Percentiles rank a stretch among this genome's conserved stretches.
Conservation (phyloP, 2,888 invertebrate species). For the Calephelis perditalis region DNA sequence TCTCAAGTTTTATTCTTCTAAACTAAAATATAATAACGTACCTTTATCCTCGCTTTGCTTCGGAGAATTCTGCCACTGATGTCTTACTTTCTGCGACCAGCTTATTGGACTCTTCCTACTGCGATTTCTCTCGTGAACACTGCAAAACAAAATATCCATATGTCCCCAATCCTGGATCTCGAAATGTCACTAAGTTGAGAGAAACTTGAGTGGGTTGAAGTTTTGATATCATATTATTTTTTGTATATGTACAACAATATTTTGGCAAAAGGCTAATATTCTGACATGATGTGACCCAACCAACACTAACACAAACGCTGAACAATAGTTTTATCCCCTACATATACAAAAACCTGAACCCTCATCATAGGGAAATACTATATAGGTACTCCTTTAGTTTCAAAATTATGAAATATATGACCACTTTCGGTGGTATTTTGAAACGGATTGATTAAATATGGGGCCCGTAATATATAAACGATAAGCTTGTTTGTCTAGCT, state of each 20-base stretch:
- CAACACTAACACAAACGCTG: too few species aligned
- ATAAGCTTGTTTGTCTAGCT: conserved; percentile 61
- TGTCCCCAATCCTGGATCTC: neutral
- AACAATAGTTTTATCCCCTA: too few species aligned
- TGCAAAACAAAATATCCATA: conserved; percentile 55
- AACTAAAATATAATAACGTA: conserved; percentile 30
- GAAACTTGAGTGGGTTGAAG: neutral
- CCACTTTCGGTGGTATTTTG: conserved; percentile 30
- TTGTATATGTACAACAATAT: too few species aligned
- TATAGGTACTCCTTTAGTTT: too few species aligned
- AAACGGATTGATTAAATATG: conserved; percentile 40
- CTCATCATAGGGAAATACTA: too few species aligned
- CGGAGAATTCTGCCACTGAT: conserved; percentile 80
- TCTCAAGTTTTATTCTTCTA: neutral
- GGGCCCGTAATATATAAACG: conserved; percentile 46
- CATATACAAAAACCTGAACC: too few species aligned
- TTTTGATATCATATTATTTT: too few species aligned
- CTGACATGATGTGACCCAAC: too few species aligned
- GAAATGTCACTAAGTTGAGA: neutral
- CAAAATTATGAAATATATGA: too few species aligned
- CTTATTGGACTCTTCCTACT: conserved; percentile 74
- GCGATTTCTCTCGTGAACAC: conserved; percentile 73
- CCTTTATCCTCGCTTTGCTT: conserved; percentile 57
- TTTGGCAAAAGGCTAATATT: too few species aligned
- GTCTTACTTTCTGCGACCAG: conserved; percentile 81